Base-by-base conservation (phyloP, 2,888 invertebrate species). In the Eucera pruinosa region DNA sequence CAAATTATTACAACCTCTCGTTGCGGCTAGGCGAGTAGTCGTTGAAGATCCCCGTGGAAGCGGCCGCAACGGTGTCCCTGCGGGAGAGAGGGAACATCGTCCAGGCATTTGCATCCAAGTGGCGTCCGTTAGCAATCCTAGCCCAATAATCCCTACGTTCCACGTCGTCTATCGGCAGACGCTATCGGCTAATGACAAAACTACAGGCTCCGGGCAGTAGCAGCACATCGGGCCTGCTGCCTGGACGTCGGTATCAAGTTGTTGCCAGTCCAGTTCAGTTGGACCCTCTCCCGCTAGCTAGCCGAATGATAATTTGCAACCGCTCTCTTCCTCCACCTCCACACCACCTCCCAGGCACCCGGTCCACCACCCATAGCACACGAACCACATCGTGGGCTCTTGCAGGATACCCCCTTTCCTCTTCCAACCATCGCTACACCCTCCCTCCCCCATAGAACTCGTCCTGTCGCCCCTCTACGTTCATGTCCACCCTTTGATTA, bases 171-270 rank as follows among this genome's bases (percentile, higher is more conserved):
- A 91, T 91, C 88, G 88, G 86, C 86, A 86, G 89, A 89, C 89
- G 89, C 89, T 91, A 91, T 91, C 90, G 91, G 89, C 91, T 92
- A 92, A 92, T 92, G 91, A 92, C 92, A 91, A 92, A 92, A 92
- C 92, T 92, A 92, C 91, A 92, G 92, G 91, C 90, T 89, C 88
- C 88, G 81, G 67, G 85, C 77, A 80, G 83, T 72, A 67, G 33
- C n/a, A 30, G 84, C 69, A 60, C 80, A 77, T 82, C 79, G 80
- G 73, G 4, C 78, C 78, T 61, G 73, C 47, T 64, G 75, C 33
- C 7, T 47, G 81, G 74, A 85, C 87, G 84, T 88, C 83, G 89
- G 91, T 91, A 91, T 91, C 91, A 91, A 91, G 91, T 91, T 91
- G 91, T 91, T 89, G 89, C 88, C 88, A 87, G 89, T 89, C 89